Conservation (phyloP, 2,797 vertebrate genomes). For the Anableps anableps region DNA sequence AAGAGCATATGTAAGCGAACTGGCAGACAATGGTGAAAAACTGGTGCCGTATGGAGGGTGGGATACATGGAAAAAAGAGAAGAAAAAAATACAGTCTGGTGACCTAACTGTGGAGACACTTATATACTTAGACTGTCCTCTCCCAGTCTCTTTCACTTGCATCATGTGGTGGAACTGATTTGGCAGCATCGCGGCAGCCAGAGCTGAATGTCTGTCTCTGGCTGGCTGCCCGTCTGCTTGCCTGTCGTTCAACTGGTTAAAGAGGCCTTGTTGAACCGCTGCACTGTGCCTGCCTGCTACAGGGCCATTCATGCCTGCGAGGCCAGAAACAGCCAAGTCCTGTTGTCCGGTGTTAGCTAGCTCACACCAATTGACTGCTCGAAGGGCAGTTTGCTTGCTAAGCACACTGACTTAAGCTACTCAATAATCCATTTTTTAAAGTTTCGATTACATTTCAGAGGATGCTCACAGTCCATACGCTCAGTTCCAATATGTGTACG, state of each 20-base stretch:
- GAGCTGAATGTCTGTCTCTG: slow-evolving; percentile 69
- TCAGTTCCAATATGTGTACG: neutral
- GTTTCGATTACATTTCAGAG: slow-evolving; percentile 45
- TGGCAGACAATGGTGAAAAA: slow-evolving; percentile 28
- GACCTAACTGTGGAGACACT: slow-evolving; percentile 45
- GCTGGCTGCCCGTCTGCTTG: slow-evolving; percentile 64
- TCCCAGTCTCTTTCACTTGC: slow-evolving; percentile 32
- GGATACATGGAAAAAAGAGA: slow-evolving; percentile 20
- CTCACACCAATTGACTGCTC: slow-evolving; percentile 62
- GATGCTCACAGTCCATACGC: slow-evolving; percentile 10
- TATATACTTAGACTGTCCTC: slow-evolving; percentile 30
- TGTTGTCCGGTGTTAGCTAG: slow-evolving; percentile 55
- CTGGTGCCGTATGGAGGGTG: slow-evolving; percentile 23
- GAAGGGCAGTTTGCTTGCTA: slow-evolving; percentile 60
- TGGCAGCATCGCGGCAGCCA: slow-evolving; percentile 65
- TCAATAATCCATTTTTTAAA: slow-evolving; percentile 41
- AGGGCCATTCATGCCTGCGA: slow-evolving; percentile 68
- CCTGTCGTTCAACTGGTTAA: slow-evolving; percentile 74
- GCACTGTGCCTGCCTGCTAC: slow-evolving; percentile 68
- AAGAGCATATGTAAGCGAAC: slow-evolving; percentile 18
- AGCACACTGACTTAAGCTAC: slow-evolving; percentile 26
- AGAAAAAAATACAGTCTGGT: slow-evolving; percentile 22
- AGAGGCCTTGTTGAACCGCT: slow-evolving; percentile 74
- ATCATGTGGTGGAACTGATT: slow-evolving; percentile 61
- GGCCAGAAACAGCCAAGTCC: slow-evolving; percentile 61